Base-by-base conservation (phyloP, 2,113 vertebrate genomes). In the Cnemophilus loriae region DNA sequence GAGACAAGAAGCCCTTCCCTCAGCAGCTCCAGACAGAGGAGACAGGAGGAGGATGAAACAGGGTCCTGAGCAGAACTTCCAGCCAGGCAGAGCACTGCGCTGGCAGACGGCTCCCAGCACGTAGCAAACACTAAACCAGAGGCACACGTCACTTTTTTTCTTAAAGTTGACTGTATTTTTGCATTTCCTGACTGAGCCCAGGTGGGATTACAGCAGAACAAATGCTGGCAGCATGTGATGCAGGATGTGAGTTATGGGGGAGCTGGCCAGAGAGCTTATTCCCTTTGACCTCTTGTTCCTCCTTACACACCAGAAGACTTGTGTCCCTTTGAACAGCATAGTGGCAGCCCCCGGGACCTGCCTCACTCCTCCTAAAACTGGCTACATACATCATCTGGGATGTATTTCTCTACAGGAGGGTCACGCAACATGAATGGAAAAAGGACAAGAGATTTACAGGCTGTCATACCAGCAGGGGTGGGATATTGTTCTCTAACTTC, bases 151-250 rank as follows among this genome's bases (percentile, higher is more conserved):
- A 3, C 24, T 22, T 42, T 42, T 68, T n/a, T 33, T 5, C 32
- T 39, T 33, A 1, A 81, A 69, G 39, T 1, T 56, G 65, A 52
- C 11, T 30, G 22, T 22, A 28, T 53, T 84, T 92, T 39, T 87
- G 20, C 23, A n/a, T 35, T 56, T 70, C 32, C 50, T 74, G 55
- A 11, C 30, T 69, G 46, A 91, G 50, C 8, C 13, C 73, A 37
- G 64, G 8, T 11, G 42, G 35, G 53, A 46, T 1, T 5, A 4
- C 65, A 60, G 55, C 33, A 89, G 59, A 81, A 60, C 13, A 50
- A 76, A 41, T 0, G 1, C n/a, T 37, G 52, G 14, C 65, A 64
- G 14, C 3, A 0, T 46, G 61, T 20, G 46, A 42, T 0, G 3
- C 18, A 33, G 73, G 57, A 39, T 5, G 1, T 73, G 61, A 68